phyloP scores from a whole-genome alignment of 2,113 vertebrate genomes.

The Neolamprologus sp. region DNA sequence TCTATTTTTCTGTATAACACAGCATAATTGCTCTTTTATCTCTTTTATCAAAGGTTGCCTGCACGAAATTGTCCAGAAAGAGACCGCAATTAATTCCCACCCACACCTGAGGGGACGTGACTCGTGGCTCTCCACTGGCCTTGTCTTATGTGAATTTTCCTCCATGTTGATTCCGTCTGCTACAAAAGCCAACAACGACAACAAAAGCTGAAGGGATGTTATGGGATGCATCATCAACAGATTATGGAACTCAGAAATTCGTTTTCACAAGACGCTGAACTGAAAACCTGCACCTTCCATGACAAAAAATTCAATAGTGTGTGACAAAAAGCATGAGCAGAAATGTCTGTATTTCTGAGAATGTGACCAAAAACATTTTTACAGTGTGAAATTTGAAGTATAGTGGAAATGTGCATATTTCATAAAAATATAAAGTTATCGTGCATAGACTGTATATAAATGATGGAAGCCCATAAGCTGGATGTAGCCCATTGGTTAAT shows the following conservation, averaged over 20 bases:
- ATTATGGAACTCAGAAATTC: neutral
- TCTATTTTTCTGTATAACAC: neutral
- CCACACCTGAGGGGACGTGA: neutral
- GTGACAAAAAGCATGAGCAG: neutral
- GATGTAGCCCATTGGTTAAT: neutral
- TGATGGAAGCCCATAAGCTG: rapidly evolving
- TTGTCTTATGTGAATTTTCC: neutral
- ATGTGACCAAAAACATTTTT: neutral
- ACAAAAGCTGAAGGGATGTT: neutral
- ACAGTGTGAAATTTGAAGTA: neutral
- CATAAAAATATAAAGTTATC: neutral
- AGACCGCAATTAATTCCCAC: neutral
- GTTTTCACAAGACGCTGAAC: neutral
- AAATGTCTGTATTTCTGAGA: neutral
- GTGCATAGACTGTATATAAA: neutral
- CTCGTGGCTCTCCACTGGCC: neutral
- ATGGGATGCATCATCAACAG: neutral
- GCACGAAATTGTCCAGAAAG: neutral
- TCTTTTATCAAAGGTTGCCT: neutral
- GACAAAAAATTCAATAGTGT: neutral
- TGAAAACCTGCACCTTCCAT: neutral
- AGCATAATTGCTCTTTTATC: neutral
- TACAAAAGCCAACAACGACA: neutral
- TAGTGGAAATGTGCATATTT: neutral
- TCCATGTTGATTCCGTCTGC: neutral